Conservation (phyloP, 1,140 invertebrate species). For the Drosophila fuyamai region DNA sequence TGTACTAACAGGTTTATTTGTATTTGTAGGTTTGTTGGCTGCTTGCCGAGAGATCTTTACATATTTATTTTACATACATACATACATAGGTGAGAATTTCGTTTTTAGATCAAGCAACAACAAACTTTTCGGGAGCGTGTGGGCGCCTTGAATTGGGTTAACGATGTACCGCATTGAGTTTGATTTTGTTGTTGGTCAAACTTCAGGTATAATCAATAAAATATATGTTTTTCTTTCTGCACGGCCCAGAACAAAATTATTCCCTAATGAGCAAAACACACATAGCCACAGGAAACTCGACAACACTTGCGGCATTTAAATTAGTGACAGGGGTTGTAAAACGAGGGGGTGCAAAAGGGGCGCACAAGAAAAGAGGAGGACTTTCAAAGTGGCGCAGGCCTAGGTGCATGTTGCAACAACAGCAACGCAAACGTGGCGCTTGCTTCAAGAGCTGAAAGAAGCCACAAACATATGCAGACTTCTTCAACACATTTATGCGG, state of each 20-base stretch:
- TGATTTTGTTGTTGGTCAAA: conserved; percentile 40
- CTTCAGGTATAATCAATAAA: conserved; percentile 74
- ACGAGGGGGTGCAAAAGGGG: not conserved
- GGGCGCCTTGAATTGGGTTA: conserved; percentile 74
- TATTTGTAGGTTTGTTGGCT: conserved; percentile 60
- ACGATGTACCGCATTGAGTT: conserved; percentile 30
- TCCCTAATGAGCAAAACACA: conserved; percentile 63
- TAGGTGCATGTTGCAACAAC: conserved; percentile 69
- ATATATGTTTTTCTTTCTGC: conserved; percentile 32
- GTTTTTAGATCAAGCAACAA: conserved; percentile 50
- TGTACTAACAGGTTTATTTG: conserved; percentile 16
- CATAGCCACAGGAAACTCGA: conserved; percentile 63
- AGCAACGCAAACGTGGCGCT: conserved; percentile 51
- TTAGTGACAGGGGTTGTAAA: conserved; percentile 45
- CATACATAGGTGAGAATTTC: conserved; percentile 57
- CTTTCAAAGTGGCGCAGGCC: conserved; percentile 64
- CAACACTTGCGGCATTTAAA: conserved; percentile 79
- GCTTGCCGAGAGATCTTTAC: conserved; percentile 42
- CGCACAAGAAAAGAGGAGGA: conserved; percentile 1
- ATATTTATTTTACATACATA: not conserved
- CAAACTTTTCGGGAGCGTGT: conserved; percentile 61
- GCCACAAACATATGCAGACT: conserved; percentile 65
- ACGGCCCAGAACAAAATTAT: conserved; percentile 61
- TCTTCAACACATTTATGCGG: conserved; percentile 25
- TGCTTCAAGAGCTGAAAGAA: conserved; percentile 64